A percentile compares a stretch with the other conserved stretches of the same genome.
phyloP scores from a whole-genome alignment of 2,888 invertebrate genomes.

The Helicoverpa assulta region DNA sequence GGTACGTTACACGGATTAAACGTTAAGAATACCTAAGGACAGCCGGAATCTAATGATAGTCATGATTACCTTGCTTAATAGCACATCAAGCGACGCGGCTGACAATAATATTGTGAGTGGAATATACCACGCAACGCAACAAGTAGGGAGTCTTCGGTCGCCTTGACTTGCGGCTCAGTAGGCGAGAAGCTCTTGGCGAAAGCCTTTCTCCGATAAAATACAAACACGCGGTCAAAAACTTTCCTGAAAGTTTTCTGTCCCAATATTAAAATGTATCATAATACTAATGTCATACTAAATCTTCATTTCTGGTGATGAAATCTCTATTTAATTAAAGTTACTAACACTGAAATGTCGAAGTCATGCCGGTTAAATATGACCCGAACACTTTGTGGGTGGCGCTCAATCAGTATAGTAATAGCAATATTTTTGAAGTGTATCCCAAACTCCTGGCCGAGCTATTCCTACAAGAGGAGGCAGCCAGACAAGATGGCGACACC shows the following conservation, averaged over 20 bases:
- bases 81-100: constrained; percentile 6
- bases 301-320: neutral
- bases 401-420: constrained; percentile 89
- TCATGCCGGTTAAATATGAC: constrained; percentile 80
- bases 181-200: constrained; percentile 71
- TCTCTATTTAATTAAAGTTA: neutral
- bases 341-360: constrained; percentile 65
- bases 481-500: constrained; percentile 81
- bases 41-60: too few species aligned
- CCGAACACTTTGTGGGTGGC: constrained; percentile 88
- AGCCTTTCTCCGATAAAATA: constrained; percentile 59
- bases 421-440: constrained; percentile 92
- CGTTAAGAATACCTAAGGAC: neutral
- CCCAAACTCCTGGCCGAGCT: constrained; percentile 92
- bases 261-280: neutral
- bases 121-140: constrained; percentile 63
- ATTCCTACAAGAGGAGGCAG: constrained; percentile 87
- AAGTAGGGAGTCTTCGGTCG: constrained; percentile 61
- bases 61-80: neutral
- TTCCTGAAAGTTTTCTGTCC: neutral
- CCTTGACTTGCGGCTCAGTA: constrained; percentile 69
- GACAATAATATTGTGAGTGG: constrained; percentile 8
- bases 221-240: constrained; percentile 24
- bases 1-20: neutral
- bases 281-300: too few species aligned